Evolutionary conservation across 2,888 invertebrate genomes (phyloP), one percentile per base, ranked within the genome.

Genomic region (Ectobius pallidus): DNA sequence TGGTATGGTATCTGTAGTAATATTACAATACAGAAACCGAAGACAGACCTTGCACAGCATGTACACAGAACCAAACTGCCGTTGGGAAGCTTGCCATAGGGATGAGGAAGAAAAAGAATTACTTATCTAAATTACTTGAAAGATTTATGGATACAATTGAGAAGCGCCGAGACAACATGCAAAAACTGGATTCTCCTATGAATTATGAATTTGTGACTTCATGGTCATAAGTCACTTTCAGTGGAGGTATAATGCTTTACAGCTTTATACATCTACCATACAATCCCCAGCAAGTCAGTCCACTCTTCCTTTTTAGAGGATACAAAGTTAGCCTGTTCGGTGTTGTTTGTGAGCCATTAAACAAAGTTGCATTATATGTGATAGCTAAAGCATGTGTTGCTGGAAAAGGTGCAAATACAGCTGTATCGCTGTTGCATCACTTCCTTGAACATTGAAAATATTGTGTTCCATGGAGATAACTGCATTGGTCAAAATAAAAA

Each of bases 261-360:
- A n/a, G 46, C n/a, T 46, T 46, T 46, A 39, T 39, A 39, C 46
- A 46, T 46, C 46, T 46, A 46, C 46, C 46, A 46, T 46, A n/a
- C n/a, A n/a, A 46, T n/a, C 46, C 46, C 46, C 46, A 46, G n/a
- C 46, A 46, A 46, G 46, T 46, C 7, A n/a, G 6, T 9, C 6
- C 9, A 14, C 11, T 14, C 4, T 46, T 46, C n/a, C n/a, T 46
- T n/a, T n/a, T 46, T n/a, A 46, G 9, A 46, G 46, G 46, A n/a
- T 46, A 46, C 46, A 46, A 46, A 46, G n/a, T 46, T n/a, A n/a
- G n/a, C n/a, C n/a, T n/a, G n/a, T n/a, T 46, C 46, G n/a, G 46
- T n/a, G n/a, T 46, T 46, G 46, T n/a, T 46, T 46, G 46, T 46
- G 46, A 46, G n/a, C 46, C n/a, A n/a, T 46, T 46, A 46, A 46